Percentiles rank a stretch among this genome's conserved stretches.
Conservation (phyloP, 53 echinoderm and acorn worm genomes). For the Astropecten irregularis region DNA sequence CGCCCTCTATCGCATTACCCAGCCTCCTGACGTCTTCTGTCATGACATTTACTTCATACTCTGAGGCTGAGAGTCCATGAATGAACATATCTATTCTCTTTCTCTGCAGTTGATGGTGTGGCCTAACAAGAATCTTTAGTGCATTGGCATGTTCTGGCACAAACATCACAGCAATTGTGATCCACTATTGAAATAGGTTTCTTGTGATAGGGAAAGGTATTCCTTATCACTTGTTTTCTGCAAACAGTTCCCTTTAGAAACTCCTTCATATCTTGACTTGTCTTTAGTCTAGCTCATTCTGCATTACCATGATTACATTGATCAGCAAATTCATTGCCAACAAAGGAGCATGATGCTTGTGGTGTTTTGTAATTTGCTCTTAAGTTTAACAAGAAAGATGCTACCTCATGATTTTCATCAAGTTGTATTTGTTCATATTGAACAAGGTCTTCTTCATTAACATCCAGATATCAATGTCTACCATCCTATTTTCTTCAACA, state of each 20-base stretch:
- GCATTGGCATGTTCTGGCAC: slow-evolving; percentile 5
- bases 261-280: not conserved
- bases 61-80: not conserved
- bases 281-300: not conserved
- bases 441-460: too few species aligned
- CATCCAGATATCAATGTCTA: too few species aligned
- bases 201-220: not conserved
- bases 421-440: too few species aligned
- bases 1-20: too few species aligned
- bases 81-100: not conserved
- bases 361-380: too few species aligned
- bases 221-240: not conserved
- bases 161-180: slow-evolving; percentile 37
- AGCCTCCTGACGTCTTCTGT: not conserved
- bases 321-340: too few species aligned
- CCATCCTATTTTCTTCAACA: too few species aligned
- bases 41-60: not conserved
- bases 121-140: not conserved
- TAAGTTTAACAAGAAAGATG: too few species aligned
- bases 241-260: not conserved
- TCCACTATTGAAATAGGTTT: not conserved
- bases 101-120: not conserved
- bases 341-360: too few species aligned
- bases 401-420: too few species aligned
- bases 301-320: too few species aligned